These are phyloP conservation scores for Chelon labrosus DNA, from an alignment of 2,797 vertebrate genomes.

Conservation along the genomic window DNA sequence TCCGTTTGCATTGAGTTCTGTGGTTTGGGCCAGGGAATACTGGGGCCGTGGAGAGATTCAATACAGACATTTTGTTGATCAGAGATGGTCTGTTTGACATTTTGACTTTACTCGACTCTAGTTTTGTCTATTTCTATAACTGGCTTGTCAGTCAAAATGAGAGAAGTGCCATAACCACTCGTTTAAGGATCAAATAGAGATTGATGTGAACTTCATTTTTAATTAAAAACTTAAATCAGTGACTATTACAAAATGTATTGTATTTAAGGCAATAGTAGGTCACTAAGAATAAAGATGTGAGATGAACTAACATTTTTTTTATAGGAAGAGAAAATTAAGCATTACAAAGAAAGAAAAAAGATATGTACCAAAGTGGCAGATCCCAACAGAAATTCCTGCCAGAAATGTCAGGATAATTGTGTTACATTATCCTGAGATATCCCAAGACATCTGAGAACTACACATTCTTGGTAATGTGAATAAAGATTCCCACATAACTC, in stretches of 20 bases:
- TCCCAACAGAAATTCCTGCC: too few relatives aligned
- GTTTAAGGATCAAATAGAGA: neutral
- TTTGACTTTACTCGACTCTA: conserved; percentile 86
- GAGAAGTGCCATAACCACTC: conserved; percentile 23
- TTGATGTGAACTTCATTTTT: neutral
- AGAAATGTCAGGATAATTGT: neutral
- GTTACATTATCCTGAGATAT: neutral
- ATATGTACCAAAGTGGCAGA: too few relatives aligned
- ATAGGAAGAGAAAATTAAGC: neutral
- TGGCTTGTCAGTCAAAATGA: conserved; percentile 84
- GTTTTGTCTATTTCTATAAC: conserved; percentile 82
- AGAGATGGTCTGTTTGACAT: conserved; percentile 85
- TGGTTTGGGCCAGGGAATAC: conserved; percentile 80
- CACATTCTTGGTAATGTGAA: neutral
- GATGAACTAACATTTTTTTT: neutral
- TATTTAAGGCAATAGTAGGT: too few relatives aligned
- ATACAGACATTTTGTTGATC: conserved; percentile 81
- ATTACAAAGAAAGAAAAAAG: neutral
- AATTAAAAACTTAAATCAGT: too few relatives aligned
- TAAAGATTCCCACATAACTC: neutral
- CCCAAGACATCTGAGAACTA: neutral
- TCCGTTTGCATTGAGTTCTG: conserved; percentile 80
- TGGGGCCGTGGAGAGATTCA: conserved; percentile 78
- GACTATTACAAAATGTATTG: too few relatives aligned
- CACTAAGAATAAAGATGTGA: neutral